A percentile compares a stretch with the other conserved stretches of the same genome.
Evolutionary conservation across 2,113 vertebrate genomes (phyloP).

Genomic region (Corythaixoides concolor): DNA sequence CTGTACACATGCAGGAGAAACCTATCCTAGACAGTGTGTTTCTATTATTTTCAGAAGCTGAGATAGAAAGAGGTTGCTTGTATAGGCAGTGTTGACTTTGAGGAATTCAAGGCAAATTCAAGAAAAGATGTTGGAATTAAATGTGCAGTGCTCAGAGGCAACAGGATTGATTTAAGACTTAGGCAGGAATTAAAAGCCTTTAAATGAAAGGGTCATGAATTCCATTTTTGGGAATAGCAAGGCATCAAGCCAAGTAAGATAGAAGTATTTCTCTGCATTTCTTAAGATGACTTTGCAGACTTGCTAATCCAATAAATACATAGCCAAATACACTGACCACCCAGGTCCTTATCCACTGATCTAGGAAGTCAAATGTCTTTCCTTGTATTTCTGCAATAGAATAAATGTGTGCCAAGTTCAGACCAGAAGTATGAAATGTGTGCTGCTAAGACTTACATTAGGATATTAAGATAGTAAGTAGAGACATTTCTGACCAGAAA

Average conservation of each 20-base stretch:
- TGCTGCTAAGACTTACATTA: neutral
- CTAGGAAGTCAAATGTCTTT: neutral
- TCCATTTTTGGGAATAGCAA: neutral
- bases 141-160: neutral
- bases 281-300: conserved; percentile 26
- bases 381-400: neutral
- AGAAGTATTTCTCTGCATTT: neutral
- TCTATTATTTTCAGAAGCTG: neutral
- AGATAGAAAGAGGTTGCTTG: neutral
- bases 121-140: neutral
- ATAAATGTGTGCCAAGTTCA: neutral
- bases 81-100: neutral
- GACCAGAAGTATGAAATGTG: neutral
- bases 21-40: neutral
- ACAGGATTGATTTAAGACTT: neutral
- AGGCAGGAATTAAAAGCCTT: neutral
- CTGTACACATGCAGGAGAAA: neutral
- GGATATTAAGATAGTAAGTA: neutral
- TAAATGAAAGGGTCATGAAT: neutral
- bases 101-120: neutral
- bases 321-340: neutral
- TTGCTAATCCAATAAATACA: conserved; percentile 3
- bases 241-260: neutral
- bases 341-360: neutral
- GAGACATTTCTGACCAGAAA: neutral